phyloP scores from a whole-genome alignment of 2,888 invertebrate species.

The Erpobdella octoculata region DNA sequence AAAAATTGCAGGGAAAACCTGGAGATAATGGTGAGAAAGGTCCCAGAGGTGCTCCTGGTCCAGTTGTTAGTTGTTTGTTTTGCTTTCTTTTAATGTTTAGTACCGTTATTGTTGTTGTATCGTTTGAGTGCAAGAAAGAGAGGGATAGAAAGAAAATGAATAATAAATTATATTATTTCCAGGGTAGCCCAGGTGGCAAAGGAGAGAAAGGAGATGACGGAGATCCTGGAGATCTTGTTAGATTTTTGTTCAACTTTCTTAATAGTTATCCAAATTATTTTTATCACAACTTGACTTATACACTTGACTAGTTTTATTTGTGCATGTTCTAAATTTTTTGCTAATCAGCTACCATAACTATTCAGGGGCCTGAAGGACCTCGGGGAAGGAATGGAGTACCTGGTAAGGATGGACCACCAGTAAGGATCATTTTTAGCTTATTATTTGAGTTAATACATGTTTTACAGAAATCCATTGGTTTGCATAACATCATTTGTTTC shows the following conservation, averaged over 20 bases:
- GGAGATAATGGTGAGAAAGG: conserved; percentile 25
- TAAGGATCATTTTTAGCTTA: no score
- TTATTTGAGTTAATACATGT: background rate
- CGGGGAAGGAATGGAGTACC: conserved; percentile 9
- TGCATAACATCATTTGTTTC: no score
- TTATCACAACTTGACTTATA: no score
- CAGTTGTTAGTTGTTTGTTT: conserved; percentile 1
- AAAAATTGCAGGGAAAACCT: conserved; percentile 14
- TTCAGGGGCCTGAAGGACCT: conserved; percentile 5
- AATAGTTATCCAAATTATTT: background rate
- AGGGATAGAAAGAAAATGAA: background rate
- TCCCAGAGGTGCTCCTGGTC: conserved; percentile 19
- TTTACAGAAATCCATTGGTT: no score
- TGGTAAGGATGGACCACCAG: background rate
- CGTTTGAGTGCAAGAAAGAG: background rate
- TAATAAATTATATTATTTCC: background rate
- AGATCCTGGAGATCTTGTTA: conserved; percentile 4
- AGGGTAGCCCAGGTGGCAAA: conserved; percentile 12
- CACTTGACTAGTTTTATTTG: no score
- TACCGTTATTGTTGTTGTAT: background rate
- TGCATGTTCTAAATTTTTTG: background rate
- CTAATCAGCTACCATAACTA: no score
- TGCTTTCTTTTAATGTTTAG: background rate
- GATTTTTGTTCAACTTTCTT: background rate
- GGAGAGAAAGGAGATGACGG: conserved; percentile 17